phyloP scores from a whole-genome alignment of 2,888 invertebrate species.

The Gastracanthus pulcherrimus region DNA sequence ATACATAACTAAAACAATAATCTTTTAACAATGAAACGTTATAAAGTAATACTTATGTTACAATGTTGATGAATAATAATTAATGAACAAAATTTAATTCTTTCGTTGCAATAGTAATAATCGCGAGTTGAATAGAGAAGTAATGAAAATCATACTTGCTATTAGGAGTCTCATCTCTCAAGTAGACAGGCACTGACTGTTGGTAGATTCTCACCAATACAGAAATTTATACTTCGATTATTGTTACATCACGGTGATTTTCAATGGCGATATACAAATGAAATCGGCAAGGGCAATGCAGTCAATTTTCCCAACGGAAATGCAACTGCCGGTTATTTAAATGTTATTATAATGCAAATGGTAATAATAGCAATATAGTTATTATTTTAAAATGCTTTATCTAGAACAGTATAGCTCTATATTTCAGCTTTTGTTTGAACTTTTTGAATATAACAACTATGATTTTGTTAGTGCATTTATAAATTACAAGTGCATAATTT shows the following conservation, averaged over 20 bases:
- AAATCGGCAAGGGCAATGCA: constrained; percentile 25
- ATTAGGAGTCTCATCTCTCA: constrained; percentile 34
- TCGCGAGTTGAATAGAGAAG: neutral
- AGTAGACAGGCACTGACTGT: constrained; percentile 18
- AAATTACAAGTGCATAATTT: too few relatives aligned
- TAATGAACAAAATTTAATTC: too few relatives aligned
- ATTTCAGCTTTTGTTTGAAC: neutral
- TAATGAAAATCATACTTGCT: constrained; percentile 42
- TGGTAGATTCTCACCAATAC: neutral
- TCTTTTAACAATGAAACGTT: too few relatives aligned
- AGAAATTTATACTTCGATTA: constrained; percentile 46
- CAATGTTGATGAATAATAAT: too few relatives aligned
- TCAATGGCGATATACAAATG: constrained; percentile 15
- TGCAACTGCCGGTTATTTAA: constrained; percentile 18
- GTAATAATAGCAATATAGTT: constrained; percentile 10
- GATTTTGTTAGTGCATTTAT: too few relatives aligned
- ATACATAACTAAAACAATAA: too few relatives aligned
- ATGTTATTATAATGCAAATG: neutral
- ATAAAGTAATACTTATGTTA: too few relatives aligned
- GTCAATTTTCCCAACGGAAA: constrained; percentile 38
- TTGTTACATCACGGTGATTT: constrained; percentile 37
- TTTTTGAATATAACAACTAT: too few relatives aligned
- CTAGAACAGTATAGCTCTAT: neutral
- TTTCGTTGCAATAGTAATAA: too few relatives aligned
- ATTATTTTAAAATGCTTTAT: neutral